Conservation (phyloP, 2,113 vertebrate species). For the Trichomycterus rosablanca region DNA sequence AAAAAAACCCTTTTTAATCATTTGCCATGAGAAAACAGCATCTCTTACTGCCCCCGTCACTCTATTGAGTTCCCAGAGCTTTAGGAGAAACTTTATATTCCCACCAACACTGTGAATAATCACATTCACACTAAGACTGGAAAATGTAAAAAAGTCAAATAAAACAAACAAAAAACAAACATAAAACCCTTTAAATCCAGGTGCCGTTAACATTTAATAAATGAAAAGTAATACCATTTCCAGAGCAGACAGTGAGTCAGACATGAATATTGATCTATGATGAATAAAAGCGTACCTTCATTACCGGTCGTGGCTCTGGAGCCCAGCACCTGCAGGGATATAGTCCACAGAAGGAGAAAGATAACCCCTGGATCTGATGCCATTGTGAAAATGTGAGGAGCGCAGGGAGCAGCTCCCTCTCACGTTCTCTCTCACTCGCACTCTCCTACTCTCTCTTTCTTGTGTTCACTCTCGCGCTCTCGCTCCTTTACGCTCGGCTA, state of each 20-base stretch:
- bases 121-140: no score
- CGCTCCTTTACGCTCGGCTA: slow-evolving; percentile 27
- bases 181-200: no score
- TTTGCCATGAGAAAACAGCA: no score
- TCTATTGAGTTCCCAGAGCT: no score
- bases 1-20: no score
- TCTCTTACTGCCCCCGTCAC: no score
- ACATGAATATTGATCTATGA: not conserved
- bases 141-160: no score
- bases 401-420: slow-evolving; percentile 39
- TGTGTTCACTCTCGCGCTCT: slow-evolving; percentile 50
- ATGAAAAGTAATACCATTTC: not conserved
- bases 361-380: slow-evolving; percentile 67
- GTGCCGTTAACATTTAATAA: no score
- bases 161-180: no score
- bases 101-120: no score
- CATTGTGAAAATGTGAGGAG: slow-evolving; percentile 63
- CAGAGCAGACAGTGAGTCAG: not conserved
- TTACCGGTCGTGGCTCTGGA: slow-evolving; percentile 56
- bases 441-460: slow-evolving; percentile 52
- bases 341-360: slow-evolving; percentile 69
- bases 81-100: no score
- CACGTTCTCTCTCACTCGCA: slow-evolving; percentile 54
- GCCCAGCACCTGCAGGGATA: slow-evolving; percentile 60
- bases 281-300: slow-evolving; percentile 57